These are phyloP conservation scores for Amblyteles armatorius DNA, from an alignment of 2,888 invertebrate genomes.

Conservation along the genomic window DNA sequence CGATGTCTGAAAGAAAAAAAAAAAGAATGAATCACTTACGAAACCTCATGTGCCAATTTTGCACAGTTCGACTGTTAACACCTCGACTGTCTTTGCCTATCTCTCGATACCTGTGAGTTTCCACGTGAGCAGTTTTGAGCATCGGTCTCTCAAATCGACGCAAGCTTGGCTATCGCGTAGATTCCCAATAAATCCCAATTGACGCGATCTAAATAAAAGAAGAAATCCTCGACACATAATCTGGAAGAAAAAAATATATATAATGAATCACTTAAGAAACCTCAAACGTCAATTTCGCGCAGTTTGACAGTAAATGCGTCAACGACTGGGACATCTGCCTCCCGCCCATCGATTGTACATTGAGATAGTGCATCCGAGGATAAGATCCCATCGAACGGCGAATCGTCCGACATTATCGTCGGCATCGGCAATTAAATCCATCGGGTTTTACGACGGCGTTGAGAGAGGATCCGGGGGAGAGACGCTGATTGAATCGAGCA, in stretches of 20 bases:
- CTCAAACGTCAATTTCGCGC: neutral
- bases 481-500: constrained; percentile 42
- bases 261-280: neutral
- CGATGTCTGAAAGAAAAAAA: too few relatives aligned
- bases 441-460: neutral
- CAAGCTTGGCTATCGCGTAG: too few relatives aligned
- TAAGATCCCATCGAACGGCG: neutral
- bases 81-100: too few relatives aligned
- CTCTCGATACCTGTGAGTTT: too few relatives aligned
- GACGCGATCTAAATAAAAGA: neutral
- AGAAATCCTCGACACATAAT: neutral
- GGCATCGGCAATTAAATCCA: neutral
- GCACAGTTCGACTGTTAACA: too few relatives aligned
- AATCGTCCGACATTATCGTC: neutral
- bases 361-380: neutral
- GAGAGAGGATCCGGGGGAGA: constrained; percentile 17
- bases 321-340: neutral
- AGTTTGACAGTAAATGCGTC: neutral
- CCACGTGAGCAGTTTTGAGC: too few relatives aligned
- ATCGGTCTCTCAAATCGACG: neutral
- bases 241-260: neutral
- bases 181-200: too few relatives aligned
- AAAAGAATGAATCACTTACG: too few relatives aligned
- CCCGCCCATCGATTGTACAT: neutral
- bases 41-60: too few relatives aligned